A percentile compares a stretch with the other conserved stretches of the same genome.
These are phyloP conservation scores for Strix uralensis DNA, from an alignment of 2,113 vertebrate species.

Conservation along the genomic window DNA sequence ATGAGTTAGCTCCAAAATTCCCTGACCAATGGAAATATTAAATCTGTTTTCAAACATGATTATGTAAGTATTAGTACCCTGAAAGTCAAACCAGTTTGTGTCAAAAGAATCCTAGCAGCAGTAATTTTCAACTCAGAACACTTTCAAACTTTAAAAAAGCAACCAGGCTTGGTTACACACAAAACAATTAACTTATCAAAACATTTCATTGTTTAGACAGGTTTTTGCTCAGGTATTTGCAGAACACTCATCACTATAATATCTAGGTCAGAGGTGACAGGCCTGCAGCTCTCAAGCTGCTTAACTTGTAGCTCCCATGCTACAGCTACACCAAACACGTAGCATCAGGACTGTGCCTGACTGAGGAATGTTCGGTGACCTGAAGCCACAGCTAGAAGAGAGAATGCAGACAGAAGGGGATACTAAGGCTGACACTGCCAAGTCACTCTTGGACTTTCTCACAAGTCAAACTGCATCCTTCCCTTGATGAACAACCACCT, in stretches of 20 bases:
- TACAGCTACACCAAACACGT: neutral
- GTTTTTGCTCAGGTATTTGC: neutral
- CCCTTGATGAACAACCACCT: neutral
- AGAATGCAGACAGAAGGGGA: neutral
- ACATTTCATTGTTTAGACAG: neutral
- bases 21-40: neutral
- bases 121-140: neutral
- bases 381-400: neutral
- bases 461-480: neutral
- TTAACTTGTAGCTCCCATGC: neutral
- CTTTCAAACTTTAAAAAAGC: neutral
- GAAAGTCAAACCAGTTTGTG: neutral
- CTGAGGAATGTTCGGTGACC: neutral
- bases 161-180: neutral
- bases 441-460: neutral
- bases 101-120: neutral
- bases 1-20: neutral
- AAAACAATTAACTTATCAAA: slow-evolving; percentile 12
- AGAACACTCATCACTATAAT: slow-evolving; percentile 7
- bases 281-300: slow-evolving; percentile 1
- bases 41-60: neutral
- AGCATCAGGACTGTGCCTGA: neutral
- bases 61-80: neutral
- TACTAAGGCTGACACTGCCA: neutral
- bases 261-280: slow-evolving; percentile 41